These are phyloP conservation scores for Grapholita molesta DNA, from an alignment of 1,140 invertebrate species.

Conservation along the genomic window DNA sequence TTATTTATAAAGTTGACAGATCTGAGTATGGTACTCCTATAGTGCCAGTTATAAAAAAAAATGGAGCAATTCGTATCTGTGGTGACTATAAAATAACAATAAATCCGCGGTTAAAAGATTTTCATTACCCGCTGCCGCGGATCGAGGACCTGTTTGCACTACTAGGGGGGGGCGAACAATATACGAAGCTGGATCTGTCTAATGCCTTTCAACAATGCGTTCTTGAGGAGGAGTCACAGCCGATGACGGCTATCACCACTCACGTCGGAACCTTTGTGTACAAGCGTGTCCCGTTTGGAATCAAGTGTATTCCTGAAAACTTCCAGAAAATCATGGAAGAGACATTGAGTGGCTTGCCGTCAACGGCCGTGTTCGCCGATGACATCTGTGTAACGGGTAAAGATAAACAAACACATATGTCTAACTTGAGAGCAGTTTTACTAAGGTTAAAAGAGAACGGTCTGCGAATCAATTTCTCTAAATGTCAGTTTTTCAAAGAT, in stretches of 20 bases:
- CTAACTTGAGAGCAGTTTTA: constrained; percentile 25
- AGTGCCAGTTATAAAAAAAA: constrained; percentile 33
- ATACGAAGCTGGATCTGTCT: constrained; percentile 33
- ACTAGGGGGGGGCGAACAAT: constrained; percentile 36
- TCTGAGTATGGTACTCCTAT: constrained; percentile 40
- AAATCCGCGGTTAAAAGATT: constrained; percentile 31
- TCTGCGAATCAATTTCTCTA: constrained; percentile 25
- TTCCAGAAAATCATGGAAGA: constrained; percentile 44
- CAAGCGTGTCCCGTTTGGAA: constrained; percentile 36
- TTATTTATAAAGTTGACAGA: constrained; percentile 29
- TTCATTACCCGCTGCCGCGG: constrained; percentile 36
- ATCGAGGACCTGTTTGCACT: constrained; percentile 46
- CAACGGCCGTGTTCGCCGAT: constrained; percentile 25
- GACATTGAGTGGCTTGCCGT: constrained; percentile 23
- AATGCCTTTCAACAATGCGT: constrained; percentile 34
- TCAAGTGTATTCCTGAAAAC: constrained; percentile 37
- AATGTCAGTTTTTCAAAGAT: constrained; percentile 38
- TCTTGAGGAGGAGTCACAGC: constrained; percentile 30
- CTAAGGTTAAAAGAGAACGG: constrained; percentile 19
- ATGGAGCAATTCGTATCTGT: constrained; percentile 36
- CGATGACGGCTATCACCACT: constrained; percentile 39
- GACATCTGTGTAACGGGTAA: constrained; percentile 35
- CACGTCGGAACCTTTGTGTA: constrained; percentile 42
- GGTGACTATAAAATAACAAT: constrained; percentile 39
- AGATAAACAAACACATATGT: constrained; percentile 21